Conservation (phyloP, 2,888 invertebrate species). For the Deroplatys truncata region DNA sequence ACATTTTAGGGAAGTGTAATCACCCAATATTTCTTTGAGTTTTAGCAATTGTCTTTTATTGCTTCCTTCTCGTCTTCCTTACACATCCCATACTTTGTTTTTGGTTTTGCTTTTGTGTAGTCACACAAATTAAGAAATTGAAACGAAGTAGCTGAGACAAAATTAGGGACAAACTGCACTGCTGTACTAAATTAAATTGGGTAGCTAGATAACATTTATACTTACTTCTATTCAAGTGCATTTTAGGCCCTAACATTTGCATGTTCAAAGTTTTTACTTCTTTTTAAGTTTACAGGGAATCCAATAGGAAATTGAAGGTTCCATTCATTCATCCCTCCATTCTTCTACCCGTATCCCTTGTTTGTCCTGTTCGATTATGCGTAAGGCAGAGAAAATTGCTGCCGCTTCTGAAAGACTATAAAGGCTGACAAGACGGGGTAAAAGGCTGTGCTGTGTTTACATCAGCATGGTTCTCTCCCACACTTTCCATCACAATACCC, state of each 20-base stretch:
- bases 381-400: conserved; percentile 14
- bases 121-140: neutral
- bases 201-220: conserved; percentile 22
- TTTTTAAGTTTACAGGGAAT: conserved; percentile 21
- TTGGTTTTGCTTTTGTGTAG: neutral
- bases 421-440: neutral
- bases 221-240: conserved; percentile 15
- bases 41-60: neutral
- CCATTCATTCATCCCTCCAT: conserved; percentile 13
- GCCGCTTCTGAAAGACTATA: neutral
- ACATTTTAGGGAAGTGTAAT: no score
- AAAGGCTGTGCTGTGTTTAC: neutral
- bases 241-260: conserved; percentile 11
- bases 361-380: conserved; percentile 28
- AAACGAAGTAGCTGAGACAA: neutral
- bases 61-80: neutral
- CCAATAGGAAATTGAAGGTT: conserved; percentile 23
- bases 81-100: neutral
- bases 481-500: neutral
- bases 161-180: neutral
- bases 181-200: neutral
- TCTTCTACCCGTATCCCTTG: conserved; percentile 3
- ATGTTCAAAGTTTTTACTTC: conserved; percentile 20
- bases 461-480: neutral
- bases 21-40: no score